Conservation (phyloP, 2,797 vertebrate genomes). For the Platyrinchus mystaceus region DNA sequence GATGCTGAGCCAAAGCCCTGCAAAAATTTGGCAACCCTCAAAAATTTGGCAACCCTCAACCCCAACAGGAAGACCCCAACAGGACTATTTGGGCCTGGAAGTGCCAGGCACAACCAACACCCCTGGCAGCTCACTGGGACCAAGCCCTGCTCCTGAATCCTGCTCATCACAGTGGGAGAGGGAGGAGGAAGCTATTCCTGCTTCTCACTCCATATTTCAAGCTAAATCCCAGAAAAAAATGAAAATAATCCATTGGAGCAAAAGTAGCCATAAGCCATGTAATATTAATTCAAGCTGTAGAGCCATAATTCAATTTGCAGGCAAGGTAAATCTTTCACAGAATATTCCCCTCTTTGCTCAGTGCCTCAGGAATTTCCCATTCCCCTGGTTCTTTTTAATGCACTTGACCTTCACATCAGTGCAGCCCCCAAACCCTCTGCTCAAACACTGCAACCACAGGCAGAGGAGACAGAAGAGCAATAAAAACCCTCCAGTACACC, state of each 20-base stretch:
- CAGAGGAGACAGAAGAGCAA: background rate
- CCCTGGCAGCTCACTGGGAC: background rate
- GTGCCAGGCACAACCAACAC: accelerated
- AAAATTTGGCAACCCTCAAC: background rate
- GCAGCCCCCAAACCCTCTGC: background rate
- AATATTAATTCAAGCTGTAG: background rate
- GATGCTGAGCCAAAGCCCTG: background rate
- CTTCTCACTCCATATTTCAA: background rate
- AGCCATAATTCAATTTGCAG: conserved; percentile 16
- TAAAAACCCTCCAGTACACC: background rate
- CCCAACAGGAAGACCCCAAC: no score
- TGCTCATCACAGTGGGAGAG: background rate
- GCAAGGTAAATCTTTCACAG: background rate
- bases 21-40: background rate
- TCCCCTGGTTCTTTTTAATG: background rate
- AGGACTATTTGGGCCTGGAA: background rate
- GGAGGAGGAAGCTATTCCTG: background rate
- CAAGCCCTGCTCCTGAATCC: background rate
- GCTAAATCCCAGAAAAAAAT: background rate
- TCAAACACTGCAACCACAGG: background rate
- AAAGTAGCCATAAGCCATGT: background rate
- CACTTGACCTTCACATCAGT: background rate
- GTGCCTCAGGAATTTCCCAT: conserved; percentile 18
- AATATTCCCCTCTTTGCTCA: background rate
- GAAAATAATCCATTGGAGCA: background rate